These are phyloP conservation scores for Euplagia quadripunctaria DNA, from an alignment of 2,888 invertebrate genomes.

Conservation along the genomic window DNA sequence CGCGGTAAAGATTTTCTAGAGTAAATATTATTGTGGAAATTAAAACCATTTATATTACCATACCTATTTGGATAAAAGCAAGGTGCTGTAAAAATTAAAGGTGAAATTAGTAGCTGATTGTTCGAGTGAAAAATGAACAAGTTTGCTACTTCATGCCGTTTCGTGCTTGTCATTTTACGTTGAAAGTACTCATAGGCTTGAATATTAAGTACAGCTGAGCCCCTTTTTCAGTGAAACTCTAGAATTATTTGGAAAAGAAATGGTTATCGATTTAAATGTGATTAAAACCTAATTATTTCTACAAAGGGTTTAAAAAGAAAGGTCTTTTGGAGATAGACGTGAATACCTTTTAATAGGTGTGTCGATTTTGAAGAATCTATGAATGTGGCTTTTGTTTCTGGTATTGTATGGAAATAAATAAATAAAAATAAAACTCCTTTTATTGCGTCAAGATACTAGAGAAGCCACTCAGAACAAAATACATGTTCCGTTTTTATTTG, in stretches of 20 bases:
- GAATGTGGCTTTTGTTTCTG: too few relatives aligned
- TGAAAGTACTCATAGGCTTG: neutral
- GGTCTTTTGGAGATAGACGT: neutral
- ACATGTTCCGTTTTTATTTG: too few relatives aligned
- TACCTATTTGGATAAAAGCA: slow-evolving; percentile 34
- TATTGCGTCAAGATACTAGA: too few relatives aligned
- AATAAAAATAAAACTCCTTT: too few relatives aligned
- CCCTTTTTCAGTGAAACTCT: neutral
- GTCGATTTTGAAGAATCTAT: too few relatives aligned
- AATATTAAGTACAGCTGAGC: neutral
- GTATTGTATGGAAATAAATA: too few relatives aligned
- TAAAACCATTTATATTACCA: slow-evolving; percentile 43
- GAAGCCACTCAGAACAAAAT: too few relatives aligned
- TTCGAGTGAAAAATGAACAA: neutral
- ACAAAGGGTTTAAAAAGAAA: neutral
- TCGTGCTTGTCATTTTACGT: slow-evolving; percentile 3
- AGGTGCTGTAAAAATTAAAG: slow-evolving; percentile 26
- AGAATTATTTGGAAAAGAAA: too few relatives aligned
- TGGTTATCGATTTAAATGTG: neutral
- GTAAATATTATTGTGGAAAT: slow-evolving; percentile 49
- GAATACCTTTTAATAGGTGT: too few relatives aligned
- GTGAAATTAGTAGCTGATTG: slow-evolving; percentile 12
- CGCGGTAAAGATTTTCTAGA: slow-evolving; percentile 49
- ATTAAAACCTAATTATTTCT: neutral
- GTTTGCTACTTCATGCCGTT: neutral